Base-by-base conservation (phyloP, 1,140 invertebrate species). In the Lucilia sericata region DNA sequence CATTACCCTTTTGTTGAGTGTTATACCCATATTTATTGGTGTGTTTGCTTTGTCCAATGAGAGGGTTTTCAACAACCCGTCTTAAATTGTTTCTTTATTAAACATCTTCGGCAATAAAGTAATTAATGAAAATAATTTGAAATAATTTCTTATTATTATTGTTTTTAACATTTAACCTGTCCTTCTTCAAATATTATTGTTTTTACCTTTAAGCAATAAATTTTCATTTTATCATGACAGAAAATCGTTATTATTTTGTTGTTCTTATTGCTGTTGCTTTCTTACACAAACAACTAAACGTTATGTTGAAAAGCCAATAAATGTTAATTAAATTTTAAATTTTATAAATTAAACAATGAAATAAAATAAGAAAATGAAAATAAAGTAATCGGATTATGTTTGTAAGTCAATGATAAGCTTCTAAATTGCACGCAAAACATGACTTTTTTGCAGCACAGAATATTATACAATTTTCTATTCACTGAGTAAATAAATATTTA, bases 301-400 rank as follows among this genome's bases (percentile, higher is more conserved):
- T 21, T 21, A 70, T 21, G 9, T 9, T 70, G 9, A 70, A 70
- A 21, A 70, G 65, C 65, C 65, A 70, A 70, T 70, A 70, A 70
- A 70, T 70, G 65, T 70, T 70, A 70, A 70, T 70, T 70, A 70
- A 70, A 70, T 70, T 70, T 70, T 70, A 70, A 70, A 70, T 70
- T 70, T 70, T 70, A 70, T 60, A 70, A 70, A 70, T 70, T 70
- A 70, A 70, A 70, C n/a, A 70, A 60, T 14, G 51, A 60, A 60
- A 14, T 60, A n/a, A 60, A 60, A n/a, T 2, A 17, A 60, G 12
- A 60, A 42, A 60, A 60, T 7, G n/a, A 70, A 21, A 30, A 30
- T 30, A 30, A 70, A 21, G 65, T 70, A 70, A 70, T 70, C 65
- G 19, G 65, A 70, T 70, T 21, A 70, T 21, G 19, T 70, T 21